A percentile compares a stretch with the other conserved stretches of the same genome.
These are phyloP conservation scores for Gallirallus australis DNA, from an alignment of 2,797 vertebrate species.

Conservation along the genomic window DNA sequence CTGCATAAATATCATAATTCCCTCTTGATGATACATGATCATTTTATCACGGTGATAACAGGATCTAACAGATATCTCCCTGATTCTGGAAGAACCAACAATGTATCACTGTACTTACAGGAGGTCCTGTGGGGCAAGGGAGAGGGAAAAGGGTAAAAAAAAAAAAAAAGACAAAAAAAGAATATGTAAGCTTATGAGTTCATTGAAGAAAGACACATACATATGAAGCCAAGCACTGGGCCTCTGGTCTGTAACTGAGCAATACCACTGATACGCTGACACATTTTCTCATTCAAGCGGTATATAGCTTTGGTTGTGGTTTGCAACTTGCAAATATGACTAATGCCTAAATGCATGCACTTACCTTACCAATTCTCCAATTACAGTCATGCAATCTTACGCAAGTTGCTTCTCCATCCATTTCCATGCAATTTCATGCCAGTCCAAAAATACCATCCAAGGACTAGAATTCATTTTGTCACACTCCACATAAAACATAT, in stretches of 20 bases:
- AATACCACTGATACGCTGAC: not conserved
- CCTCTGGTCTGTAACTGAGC: not conserved
- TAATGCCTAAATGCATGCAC: not conserved
- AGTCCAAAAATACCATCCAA: conserved; percentile 1
- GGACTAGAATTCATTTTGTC: not conserved
- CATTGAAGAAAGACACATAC: not conserved
- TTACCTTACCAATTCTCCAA: conserved; percentile 14
- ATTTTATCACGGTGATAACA: conserved; percentile 6
- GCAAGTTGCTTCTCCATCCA: not conserved
- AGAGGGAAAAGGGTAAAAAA: conserved; percentile 2
- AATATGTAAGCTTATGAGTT: conserved; percentile 48
- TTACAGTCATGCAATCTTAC: conserved; percentile 16
- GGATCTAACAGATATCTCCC: conserved; percentile 63
- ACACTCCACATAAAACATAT: not conserved
- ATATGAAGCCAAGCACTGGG: conserved; percentile 18
- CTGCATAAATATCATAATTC: not conserved
- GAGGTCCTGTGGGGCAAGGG: conserved; percentile 87
- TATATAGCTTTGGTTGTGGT: not conserved
- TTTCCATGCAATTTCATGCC: conserved; percentile 41
- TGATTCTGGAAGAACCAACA: conserved; percentile 66
- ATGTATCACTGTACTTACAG: conserved; percentile 91
- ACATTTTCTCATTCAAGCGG: not conserved
- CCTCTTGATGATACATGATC: not conserved
- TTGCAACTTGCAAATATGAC: not conserved
- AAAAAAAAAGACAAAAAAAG: conserved; percentile 44